Evolutionary conservation across 2,888 invertebrate species (phyloP).

Genomic region (Platypus cylindrus): DNA sequence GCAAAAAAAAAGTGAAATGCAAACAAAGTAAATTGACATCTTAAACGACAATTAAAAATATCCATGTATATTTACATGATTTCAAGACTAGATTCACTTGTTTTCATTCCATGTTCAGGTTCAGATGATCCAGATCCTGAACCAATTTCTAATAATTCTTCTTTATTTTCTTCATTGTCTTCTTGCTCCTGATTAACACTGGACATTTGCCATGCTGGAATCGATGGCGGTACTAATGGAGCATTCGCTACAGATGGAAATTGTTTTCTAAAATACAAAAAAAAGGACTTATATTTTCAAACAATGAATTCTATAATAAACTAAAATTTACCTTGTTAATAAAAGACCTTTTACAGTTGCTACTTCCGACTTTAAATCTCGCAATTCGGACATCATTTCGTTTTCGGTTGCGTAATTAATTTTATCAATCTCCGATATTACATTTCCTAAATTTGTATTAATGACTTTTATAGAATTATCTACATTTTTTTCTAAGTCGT

Average conservation of each 20-base stretch:
- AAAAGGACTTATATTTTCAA: not conserved
- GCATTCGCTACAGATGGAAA: conserved; percentile 55
- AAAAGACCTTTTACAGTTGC: conserved; percentile 61
- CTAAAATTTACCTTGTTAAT: conserved; percentile 45
- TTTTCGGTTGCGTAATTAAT: conserved; percentile 34
- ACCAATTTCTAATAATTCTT: conserved; percentile 34
- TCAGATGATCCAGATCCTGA: conserved; percentile 54
- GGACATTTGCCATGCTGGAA: conserved; percentile 70
- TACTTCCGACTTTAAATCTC: conserved; percentile 54
- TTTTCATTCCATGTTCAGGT: conserved; percentile 60
- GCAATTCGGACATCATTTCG: conserved; percentile 47
- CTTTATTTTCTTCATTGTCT: conserved; percentile 42
- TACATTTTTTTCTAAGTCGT: conserved; percentile 54
- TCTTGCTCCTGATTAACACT: conserved; percentile 42
- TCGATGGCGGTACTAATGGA: conserved; percentile 52
- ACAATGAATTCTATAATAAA: not conserved
- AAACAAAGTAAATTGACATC: too few relatives aligned
- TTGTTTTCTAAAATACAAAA: conserved; percentile 48
- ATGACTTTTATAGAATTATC: conserved; percentile 46
- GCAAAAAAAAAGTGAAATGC: conserved; percentile 13
- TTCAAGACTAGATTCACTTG: conserved; percentile 62
- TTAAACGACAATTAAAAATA: too few relatives aligned
- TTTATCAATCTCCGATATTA: conserved; percentile 52
- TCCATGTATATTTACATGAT: conserved; percentile 48
- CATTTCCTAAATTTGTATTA: conserved; percentile 49